These are phyloP conservation scores for Sarcophaga bullata DNA, from an alignment of 1,140 invertebrate species.

Conservation along the genomic window DNA sequence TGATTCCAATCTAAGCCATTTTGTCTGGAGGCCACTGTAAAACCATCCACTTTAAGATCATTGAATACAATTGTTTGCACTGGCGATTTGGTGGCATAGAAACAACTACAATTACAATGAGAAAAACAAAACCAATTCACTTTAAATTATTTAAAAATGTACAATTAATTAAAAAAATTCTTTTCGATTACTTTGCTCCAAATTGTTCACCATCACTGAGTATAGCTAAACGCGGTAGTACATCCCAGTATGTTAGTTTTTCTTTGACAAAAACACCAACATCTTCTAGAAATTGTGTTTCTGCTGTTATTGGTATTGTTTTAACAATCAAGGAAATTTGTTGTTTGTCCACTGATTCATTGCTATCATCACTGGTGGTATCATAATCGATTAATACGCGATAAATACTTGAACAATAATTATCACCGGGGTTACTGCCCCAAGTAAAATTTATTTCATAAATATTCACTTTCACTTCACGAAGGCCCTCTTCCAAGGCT, in stretches of 20 bases:
- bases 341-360: constrained; percentile 47
- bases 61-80: constrained; percentile 61
- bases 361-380: neutral
- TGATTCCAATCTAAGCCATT: constrained; percentile 59
- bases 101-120: constrained; percentile 63
- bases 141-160: neutral
- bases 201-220: constrained; percentile 52
- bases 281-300: constrained; percentile 58
- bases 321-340: constrained; percentile 57
- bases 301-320: constrained; percentile 57
- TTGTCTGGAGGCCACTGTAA: constrained; percentile 53
- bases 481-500: constrained; percentile 56
- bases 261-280: constrained; percentile 59
- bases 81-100: constrained; percentile 58
- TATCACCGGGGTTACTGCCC: constrained; percentile 61
- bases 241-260: constrained; percentile 57
- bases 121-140: neutral
- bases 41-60: constrained; percentile 57
- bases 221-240: constrained; percentile 56
- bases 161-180: neutral
- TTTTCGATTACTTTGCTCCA: constrained; percentile 53
- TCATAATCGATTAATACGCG: constrained; percentile 51
- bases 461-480: constrained; percentile 50
- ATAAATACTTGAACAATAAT: constrained; percentile 62
- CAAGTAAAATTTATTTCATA: constrained; percentile 56